phyloP scores from a whole-genome alignment of 2,888 invertebrate genomes.

The Drosophila affinis region DNA sequence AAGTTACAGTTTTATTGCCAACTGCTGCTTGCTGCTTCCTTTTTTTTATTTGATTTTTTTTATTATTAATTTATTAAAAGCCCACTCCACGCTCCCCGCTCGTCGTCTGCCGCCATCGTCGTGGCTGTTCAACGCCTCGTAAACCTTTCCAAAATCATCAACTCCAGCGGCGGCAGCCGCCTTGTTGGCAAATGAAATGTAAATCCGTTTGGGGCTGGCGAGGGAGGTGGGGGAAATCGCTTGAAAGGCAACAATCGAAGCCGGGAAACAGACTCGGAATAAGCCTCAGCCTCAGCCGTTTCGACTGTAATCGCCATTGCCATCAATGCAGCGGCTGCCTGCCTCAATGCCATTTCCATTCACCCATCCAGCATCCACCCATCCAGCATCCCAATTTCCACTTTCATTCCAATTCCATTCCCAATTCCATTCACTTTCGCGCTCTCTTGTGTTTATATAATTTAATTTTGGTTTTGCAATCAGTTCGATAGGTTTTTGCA shows the following conservation, averaged over 20 bases:
- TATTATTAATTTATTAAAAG: slow-evolving; percentile 77
- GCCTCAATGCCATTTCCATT: background rate
- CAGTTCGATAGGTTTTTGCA: slow-evolving; percentile 70
- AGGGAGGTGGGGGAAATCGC: slow-evolving; percentile 43
- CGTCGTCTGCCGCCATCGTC: slow-evolving; percentile 24
- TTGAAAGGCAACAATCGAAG: slow-evolving; percentile 50
- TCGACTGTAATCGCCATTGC: slow-evolving; percentile 56
- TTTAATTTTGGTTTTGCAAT: slow-evolving; percentile 73
- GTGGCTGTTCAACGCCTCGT: slow-evolving; percentile 63
- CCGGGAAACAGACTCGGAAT: slow-evolving; percentile 34
- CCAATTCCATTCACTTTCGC: slow-evolving; percentile 41
- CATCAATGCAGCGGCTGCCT: slow-evolving; percentile 40
- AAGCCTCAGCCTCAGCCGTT: slow-evolving; percentile 60
- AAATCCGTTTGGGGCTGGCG: slow-evolving; percentile 53
- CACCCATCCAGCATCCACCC: too few species aligned
- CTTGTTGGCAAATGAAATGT: slow-evolving; percentile 67
- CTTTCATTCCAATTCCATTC: slow-evolving; percentile 13
- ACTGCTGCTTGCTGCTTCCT: slow-evolving; percentile 27
- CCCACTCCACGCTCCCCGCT: slow-evolving; percentile 42
- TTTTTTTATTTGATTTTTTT: slow-evolving; percentile 25
- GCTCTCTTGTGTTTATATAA: slow-evolving; percentile 71
- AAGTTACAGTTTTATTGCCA: slow-evolving; percentile 52
- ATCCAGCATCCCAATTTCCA: background rate
- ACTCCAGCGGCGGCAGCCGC: slow-evolving; percentile 30
- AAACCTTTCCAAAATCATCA: slow-evolving; percentile 66